Evolutionary conservation across 2,888 invertebrate species (phyloP).

Genomic region (Erebia epiphron): DNA sequence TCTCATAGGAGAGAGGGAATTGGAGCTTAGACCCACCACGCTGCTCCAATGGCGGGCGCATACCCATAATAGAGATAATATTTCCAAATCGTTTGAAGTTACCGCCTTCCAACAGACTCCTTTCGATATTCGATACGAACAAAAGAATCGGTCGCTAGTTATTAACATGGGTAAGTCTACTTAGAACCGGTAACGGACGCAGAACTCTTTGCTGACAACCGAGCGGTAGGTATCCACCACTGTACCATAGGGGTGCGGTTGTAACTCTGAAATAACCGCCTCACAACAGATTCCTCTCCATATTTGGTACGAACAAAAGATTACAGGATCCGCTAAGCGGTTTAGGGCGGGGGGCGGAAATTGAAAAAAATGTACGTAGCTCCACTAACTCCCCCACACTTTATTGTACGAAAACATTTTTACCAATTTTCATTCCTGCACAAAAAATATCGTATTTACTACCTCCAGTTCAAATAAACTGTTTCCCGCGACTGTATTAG

Average conservation of each 20-base stretch:
- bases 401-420: constrained; percentile 21
- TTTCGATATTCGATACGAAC: too few species aligned
- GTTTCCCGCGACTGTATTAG: too few species aligned
- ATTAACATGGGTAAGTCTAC: too few species aligned
- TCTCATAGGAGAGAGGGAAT: too few species aligned
- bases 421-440: constrained; percentile 2
- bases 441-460: background rate
- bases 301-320: constrained; percentile 40
- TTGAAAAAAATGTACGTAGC: constrained; percentile 35
- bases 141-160: too few species aligned
- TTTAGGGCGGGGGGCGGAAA: constrained; percentile 41
- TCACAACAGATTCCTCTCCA: constrained; percentile 32
- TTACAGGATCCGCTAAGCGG: constrained; percentile 42
- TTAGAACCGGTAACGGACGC: background rate
- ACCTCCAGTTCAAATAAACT: too few species aligned
- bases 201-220: background rate
- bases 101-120: too few species aligned
- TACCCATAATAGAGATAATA: too few species aligned
- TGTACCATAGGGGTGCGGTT: background rate
- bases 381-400: background rate
- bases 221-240: background rate
- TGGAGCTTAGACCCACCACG: too few species aligned
- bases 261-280: constrained; percentile 10
- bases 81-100: too few species aligned
- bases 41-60: too few species aligned